These are phyloP conservation scores for Psylliodes chrysocephalus DNA, from an alignment of 2,888 invertebrate species.

Conservation along the genomic window DNA sequence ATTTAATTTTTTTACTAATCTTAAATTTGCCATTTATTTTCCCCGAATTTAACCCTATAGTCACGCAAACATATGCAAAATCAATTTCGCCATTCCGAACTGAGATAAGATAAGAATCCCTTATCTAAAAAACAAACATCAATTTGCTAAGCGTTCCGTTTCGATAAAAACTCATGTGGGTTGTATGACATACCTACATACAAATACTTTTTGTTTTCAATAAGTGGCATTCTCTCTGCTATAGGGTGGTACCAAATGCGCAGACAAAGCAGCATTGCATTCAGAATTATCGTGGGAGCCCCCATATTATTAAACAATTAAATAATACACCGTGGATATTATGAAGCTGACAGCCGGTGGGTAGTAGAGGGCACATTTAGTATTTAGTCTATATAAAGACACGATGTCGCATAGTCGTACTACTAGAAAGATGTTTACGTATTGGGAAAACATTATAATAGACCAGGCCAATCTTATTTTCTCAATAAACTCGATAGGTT, in stretches of 20 bases:
- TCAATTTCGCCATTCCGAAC: background rate
- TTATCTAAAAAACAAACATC: slow-evolving; percentile 6
- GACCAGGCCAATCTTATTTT: too few relatives aligned
- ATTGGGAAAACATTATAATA: too few relatives aligned
- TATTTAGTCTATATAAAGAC: too few relatives aligned
- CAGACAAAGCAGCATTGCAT: background rate
- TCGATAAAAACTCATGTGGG: background rate
- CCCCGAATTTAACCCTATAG: too few relatives aligned
- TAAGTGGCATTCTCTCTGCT: background rate
- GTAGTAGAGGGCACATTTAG: slow-evolving; percentile 1
- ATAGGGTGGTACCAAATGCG: background rate
- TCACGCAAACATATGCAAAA: background rate
- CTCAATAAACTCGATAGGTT: too few relatives aligned
- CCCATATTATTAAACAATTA: slow-evolving; percentile 5
- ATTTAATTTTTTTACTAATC: too few relatives aligned
- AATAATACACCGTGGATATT: background rate
- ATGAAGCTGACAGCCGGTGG: slow-evolving; percentile 4
- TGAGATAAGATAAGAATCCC: slow-evolving; percentile 9
- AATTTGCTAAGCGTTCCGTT: slow-evolving; percentile 5
- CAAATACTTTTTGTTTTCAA: slow-evolving; percentile 2
- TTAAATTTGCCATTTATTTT: too few relatives aligned
- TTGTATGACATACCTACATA: slow-evolving; percentile 3
- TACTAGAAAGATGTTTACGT: too few relatives aligned
- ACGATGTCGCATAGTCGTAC: too few relatives aligned
- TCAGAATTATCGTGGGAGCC: background rate